These are phyloP conservation scores for Hyles euphorbiae DNA, from an alignment of 1,140 invertebrate genomes.

Conservation along the genomic window DNA sequence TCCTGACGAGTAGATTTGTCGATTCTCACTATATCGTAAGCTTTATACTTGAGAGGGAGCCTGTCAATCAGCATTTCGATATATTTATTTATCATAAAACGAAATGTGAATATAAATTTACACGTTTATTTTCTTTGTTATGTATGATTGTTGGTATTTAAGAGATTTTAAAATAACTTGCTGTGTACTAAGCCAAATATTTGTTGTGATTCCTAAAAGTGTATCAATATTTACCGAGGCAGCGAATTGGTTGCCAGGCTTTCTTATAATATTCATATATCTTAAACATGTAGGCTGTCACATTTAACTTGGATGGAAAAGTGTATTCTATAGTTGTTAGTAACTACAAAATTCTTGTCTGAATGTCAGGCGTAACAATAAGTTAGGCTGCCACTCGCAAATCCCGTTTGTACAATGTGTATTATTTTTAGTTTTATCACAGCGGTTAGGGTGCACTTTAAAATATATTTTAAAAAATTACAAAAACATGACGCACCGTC, in stretches of 20 bases:
- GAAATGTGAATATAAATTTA: background rate
- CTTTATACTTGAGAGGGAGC: constrained; percentile 51
- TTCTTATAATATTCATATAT: constrained; percentile 22
- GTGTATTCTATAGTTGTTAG: background rate
- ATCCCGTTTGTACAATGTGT: no score
- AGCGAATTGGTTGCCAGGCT: constrained; percentile 38
- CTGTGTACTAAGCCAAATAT: constrained; percentile 69
- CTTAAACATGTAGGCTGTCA: no score
- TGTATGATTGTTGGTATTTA: constrained; percentile 27
- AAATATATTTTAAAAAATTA: no score
- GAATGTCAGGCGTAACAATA: no score
- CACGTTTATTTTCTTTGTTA: constrained; percentile 3
- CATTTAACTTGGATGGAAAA: background rate
- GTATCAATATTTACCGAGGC: constrained; percentile 25
- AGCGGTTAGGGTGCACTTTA: no score
- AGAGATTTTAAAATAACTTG: constrained; percentile 39
- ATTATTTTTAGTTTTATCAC: no score
- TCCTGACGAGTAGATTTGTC: constrained; percentile 59
- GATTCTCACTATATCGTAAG: constrained; percentile 64
- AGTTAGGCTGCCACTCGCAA: no score
- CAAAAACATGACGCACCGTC: no score
- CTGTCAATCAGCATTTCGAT: constrained; percentile 28
- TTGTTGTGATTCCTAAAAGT: constrained; percentile 38
- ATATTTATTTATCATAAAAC: background rate
- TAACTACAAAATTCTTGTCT: no score